Base-by-base conservation (phyloP, 2,113 vertebrate species). In the Lipophrys pholis region DNA sequence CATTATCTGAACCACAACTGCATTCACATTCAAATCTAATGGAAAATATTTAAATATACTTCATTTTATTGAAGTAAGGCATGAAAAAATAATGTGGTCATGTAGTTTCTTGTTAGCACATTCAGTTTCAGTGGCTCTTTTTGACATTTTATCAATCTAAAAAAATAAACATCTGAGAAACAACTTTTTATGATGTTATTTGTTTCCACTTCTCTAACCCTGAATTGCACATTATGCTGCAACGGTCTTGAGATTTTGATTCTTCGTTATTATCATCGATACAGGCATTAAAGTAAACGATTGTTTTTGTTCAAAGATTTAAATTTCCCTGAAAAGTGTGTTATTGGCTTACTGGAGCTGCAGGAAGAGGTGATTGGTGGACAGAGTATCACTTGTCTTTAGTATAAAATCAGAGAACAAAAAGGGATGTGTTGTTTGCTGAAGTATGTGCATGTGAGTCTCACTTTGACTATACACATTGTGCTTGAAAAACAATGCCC, bases 261-360 rank as follows among this genome's bases (percentile, higher is more conserved):
- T n/a, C 21, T 30, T 30, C 4, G 21, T 30, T 30, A 30, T 30
- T 30, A 30, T 30, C 21, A 30, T 30, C 4, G 21, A 30, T 30
- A 30, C 21, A 30, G 21, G 21, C 21, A n/a, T n/a, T n/a, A n/a
- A 30, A 45, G 17, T 46, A 15, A 4, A 36, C 14, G 42, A 55
- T 73, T 66, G 62, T 75, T 73, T 82, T 42, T n/a, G 0, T 75
- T 78, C 53, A 78, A 86, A 76, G 50, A 2, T 68, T 54, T 21
- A 53, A 71, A 78, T 30, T 50, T 61, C 53, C 46, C 15, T 52
- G 65, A 40, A 11, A 30, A 12, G 21, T 16, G 10, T 40, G 41
- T 64, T 8, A 83, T 59, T 76, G 64, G 58, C 10, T 65, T 15
- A 0, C n/a, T 45, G 53, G 9, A 6, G 12, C 11, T 6, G 12